These are phyloP conservation scores for Hofmannophila pseudospretella DNA, from an alignment of 2,888 invertebrate genomes.

Conservation along the genomic window DNA sequence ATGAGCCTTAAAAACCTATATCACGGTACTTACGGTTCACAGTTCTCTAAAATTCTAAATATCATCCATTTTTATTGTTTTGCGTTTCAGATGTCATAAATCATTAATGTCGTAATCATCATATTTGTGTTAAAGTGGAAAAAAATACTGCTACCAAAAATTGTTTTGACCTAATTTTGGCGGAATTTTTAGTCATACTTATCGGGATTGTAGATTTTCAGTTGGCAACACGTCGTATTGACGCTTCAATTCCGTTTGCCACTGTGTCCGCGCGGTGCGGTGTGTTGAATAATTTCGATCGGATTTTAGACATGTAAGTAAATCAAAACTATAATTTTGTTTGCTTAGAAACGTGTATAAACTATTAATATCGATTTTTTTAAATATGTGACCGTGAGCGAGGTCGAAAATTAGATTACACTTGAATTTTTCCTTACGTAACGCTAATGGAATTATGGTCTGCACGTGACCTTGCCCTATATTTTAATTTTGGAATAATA, in stretches of 20 bases:
- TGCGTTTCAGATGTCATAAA: too few species aligned
- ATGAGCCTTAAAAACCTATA: too few species aligned
- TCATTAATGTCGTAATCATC: too few species aligned
- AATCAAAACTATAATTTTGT: slow-evolving; percentile 7
- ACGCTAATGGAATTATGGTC: slow-evolving; percentile 61
- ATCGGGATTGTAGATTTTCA: too few species aligned
- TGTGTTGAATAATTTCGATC: slow-evolving; percentile 55
- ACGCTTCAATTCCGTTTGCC: slow-evolving; percentile 58
- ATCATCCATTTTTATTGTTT: too few species aligned
- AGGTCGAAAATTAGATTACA: slow-evolving; percentile 6
- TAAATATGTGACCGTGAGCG: slow-evolving; percentile 9
- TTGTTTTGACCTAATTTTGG: too few species aligned
- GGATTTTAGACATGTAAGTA: slow-evolving; percentile 71
- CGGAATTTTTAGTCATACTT: too few species aligned
- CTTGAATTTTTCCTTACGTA: slow-evolving; percentile 60
- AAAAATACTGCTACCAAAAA: too few species aligned
- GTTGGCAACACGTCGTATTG: too few species aligned
- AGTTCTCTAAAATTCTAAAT: too few species aligned
- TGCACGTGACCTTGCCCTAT: slow-evolving; percentile 72
- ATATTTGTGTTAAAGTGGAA: too few species aligned
- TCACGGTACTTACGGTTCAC: too few species aligned
- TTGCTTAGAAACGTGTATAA: background rate
- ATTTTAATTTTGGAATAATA: slow-evolving; percentile 21
- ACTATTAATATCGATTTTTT: background rate
- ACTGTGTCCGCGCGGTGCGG: slow-evolving; percentile 66